These are phyloP conservation scores for Engraulis encrasicolus DNA, from an alignment of 2,113 vertebrate species.

Conservation along the genomic window DNA sequence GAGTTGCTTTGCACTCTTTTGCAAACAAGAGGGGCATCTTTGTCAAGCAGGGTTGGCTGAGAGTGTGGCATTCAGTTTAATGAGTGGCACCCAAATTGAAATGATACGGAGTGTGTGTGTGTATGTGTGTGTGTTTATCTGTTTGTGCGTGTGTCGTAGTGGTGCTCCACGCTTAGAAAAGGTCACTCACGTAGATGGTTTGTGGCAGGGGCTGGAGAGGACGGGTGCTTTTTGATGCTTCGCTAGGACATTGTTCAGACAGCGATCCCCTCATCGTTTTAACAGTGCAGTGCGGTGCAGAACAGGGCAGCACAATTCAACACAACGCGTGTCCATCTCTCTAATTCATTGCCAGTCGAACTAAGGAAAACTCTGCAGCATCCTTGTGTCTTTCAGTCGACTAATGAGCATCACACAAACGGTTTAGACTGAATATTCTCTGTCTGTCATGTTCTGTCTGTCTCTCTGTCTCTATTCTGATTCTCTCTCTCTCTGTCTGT, in stretches of 20 bases:
- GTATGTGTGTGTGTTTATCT: too few species aligned
- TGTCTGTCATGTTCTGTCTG: too few species aligned
- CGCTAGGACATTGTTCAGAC: constrained; percentile 63
- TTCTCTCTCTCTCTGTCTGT: too few species aligned
- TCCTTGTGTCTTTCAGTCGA: neutral
- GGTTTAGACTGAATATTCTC: too few species aligned
- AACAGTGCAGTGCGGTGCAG: constrained; percentile 34
- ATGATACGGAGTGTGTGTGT: constrained; percentile 45
- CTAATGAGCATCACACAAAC: too few species aligned
- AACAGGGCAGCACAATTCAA: too few species aligned
- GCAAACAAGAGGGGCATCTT: constrained; percentile 39
- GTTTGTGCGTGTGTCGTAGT: too few species aligned
- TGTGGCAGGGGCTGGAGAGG: constrained; percentile 31
- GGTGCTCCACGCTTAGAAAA: constrained; percentile 59
- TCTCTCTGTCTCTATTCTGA: too few species aligned
- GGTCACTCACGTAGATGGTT: constrained; percentile 61
- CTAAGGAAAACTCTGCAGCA: neutral
- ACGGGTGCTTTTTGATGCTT: constrained; percentile 58
- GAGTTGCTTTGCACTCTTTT: neutral
- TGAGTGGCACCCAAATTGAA: constrained; percentile 48
- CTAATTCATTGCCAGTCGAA: neutral
- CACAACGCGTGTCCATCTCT: too few species aligned
- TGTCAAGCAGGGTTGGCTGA: constrained; percentile 35
- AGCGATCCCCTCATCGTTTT: constrained; percentile 61
- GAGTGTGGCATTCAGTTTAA: constrained; percentile 35